Conservation (phyloP, 2,888 invertebrate species). For the Chrysolina oricalcia region DNA sequence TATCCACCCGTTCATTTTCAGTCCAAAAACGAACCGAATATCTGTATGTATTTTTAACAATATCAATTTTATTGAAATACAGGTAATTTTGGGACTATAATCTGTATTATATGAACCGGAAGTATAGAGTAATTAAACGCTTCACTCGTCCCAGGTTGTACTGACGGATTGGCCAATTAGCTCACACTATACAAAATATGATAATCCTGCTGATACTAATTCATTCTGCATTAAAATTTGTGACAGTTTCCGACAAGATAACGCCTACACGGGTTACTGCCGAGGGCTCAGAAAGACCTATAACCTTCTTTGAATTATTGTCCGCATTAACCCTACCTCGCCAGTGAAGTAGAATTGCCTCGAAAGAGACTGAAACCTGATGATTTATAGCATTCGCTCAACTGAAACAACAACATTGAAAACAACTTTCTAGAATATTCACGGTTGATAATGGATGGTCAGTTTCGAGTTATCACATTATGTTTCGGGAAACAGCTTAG, state of each 20-base stretch:
- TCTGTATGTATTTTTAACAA: too few relatives aligned
- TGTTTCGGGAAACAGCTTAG: background rate
- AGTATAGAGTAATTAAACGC: background rate
- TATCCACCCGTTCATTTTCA: too few relatives aligned
- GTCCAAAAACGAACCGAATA: too few relatives aligned
- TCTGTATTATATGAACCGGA: background rate
- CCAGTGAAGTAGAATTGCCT: background rate
- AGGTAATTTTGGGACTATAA: background rate
- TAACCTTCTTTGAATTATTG: constrained; percentile 19
- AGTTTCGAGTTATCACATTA: background rate
- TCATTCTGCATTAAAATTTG: constrained; percentile 14
- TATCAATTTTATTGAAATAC: too few relatives aligned
- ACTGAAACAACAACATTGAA: background rate
- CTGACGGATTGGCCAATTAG: constrained; percentile 22
- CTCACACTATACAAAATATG: constrained; percentile 14
- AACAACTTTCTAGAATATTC: background rate
- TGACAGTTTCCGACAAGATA: constrained; percentile 25
- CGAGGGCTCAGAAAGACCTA: constrained; percentile 9
- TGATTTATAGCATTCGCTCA: background rate
- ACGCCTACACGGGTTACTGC: constrained; percentile 15
- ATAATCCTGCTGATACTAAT: constrained; percentile 9
- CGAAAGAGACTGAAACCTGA: background rate
- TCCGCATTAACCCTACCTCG: background rate
- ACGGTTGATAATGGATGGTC: background rate
- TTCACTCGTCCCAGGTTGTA: background rate